A percentile compares a stretch with the other conserved stretches of the same genome.
phyloP scores from a whole-genome alignment of 1,140 invertebrate genomes.

The Samia ricini region DNA sequence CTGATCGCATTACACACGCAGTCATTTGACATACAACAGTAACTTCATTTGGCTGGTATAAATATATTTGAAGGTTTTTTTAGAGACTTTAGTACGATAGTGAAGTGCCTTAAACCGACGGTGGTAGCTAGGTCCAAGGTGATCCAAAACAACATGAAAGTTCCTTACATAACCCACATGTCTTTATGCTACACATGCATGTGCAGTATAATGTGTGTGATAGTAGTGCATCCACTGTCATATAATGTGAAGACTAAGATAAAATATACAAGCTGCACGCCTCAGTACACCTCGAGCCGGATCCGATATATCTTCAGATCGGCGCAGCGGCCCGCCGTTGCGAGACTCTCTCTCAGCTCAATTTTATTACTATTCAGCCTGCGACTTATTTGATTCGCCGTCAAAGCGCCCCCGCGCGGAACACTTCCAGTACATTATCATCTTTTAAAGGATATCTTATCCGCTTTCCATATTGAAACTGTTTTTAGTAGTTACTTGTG shows the following conservation, averaged over 20 bases:
- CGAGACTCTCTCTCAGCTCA: slow-evolving; percentile 60
- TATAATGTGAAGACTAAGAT: not conserved
- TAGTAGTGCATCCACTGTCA: too few relatives aligned
- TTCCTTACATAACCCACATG: not conserved
- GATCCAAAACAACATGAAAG: too few relatives aligned
- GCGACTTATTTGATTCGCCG: slow-evolving; percentile 71
- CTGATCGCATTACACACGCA: too few relatives aligned
- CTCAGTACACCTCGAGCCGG: slow-evolving; percentile 30
- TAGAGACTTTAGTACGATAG: too few relatives aligned
- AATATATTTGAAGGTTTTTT: too few relatives aligned
- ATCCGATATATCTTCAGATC: slow-evolving; percentile 69
- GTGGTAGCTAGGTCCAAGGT: too few relatives aligned
- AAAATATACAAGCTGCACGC: not conserved
- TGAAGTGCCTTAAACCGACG: too few relatives aligned
- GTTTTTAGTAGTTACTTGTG: too few relatives aligned
- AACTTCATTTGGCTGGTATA: too few relatives aligned
- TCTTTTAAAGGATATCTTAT: slow-evolving; percentile 6
- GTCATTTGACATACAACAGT: too few relatives aligned
- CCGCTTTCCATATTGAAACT: slow-evolving; percentile 2
- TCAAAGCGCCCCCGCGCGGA: slow-evolving; percentile 54
- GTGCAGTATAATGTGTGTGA: too few relatives aligned
- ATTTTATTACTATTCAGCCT: slow-evolving; percentile 75
- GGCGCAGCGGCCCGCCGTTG: slow-evolving; percentile 66
- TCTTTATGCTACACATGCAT: too few relatives aligned
- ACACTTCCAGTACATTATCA: slow-evolving; percentile 61